Evolutionary conservation across 2,113 vertebrate species (phyloP), one percentile per base, ranked within the genome.

Genomic region (Drymodes brunneopygia): DNA sequence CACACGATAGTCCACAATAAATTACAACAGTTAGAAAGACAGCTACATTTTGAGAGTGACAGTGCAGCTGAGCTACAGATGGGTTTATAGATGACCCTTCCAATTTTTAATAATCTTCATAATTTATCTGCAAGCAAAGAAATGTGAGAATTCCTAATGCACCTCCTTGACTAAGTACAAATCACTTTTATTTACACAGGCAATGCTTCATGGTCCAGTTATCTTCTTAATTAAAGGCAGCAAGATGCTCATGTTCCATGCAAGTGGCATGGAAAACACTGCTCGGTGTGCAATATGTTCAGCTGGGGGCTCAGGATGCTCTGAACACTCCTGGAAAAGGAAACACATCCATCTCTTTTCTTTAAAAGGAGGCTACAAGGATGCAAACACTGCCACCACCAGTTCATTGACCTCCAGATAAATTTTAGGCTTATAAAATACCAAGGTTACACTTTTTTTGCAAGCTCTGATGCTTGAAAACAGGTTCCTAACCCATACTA

Each of bases 201-300:
- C 97, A 98, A 98, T 98, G 96, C 97, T 97, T 98, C 98, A 98
- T 90, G 98, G 98, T 98, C 98, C 98, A 98, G 97, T 98, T 98
- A 98, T 97, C 98, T 98, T 98, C 97, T 98, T 99, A 98, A 99
- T 99, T 99, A 98, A 98, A 98, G 98, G 97, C 98, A 98, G 98
- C 97, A 97, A 97, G 97, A 97, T 97, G 97, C 95, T 98, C 96
- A 74, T 95, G 97, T 97, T 98, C 97, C 95, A 97, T 96, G 87
- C 97, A 98, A 97, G 86, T 91, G 92, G 96, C 96, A 90, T 67
- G 81, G 97, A 97, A 97, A 98, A 97, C 91, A 97, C 94, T 87
- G 91, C 94, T 97, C 94, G 81, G 96, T 87, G 97, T 97, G 93
- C 95, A 97, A 79, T 95, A 92, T 95, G 94, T 97, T 98, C 94